A percentile compares a stretch with the other conserved stretches of the same genome.
Conservation (phyloP, 2,113 vertebrate species). For the Cephalopholis sonnerati region DNA sequence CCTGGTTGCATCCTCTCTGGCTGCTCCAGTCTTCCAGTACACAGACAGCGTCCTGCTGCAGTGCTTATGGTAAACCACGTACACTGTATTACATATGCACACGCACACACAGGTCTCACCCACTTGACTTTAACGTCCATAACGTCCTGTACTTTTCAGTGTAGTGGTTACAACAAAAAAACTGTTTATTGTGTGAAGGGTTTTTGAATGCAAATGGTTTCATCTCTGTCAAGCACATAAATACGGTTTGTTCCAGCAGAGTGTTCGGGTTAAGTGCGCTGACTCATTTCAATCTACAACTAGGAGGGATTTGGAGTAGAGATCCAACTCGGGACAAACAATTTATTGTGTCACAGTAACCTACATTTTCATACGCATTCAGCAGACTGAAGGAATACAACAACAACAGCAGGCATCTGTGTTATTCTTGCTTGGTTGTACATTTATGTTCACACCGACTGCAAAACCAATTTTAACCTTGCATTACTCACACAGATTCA, state of each 20-base stretch:
- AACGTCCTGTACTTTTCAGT: background rate
- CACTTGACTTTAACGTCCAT: background rate
- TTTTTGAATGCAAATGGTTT: slow-evolving; percentile 24
- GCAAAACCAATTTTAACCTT: background rate
- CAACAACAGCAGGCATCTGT: background rate
- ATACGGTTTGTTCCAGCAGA: slow-evolving; percentile 19
- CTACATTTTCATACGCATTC: slow-evolving; percentile 23
- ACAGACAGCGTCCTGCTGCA: slow-evolving; percentile 94
- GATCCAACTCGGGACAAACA: slow-evolving; percentile 34
- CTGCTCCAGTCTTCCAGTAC: slow-evolving; percentile 96
- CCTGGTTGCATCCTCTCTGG: slow-evolving; percentile 95
- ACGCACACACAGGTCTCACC: background rate
- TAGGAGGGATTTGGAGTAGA: background rate
- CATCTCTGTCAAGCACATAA: slow-evolving; percentile 47
- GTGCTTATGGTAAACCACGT: slow-evolving; percentile 89
- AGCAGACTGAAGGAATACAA: slow-evolving; percentile 9
- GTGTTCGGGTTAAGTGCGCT: slow-evolving; percentile 39
- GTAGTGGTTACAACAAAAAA: background rate
- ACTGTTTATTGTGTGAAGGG: background rate
- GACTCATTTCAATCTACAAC: slow-evolving; percentile 40
- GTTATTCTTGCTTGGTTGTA: background rate
- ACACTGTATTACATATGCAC: background rate
- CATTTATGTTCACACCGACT: background rate
- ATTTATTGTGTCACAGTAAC: slow-evolving; percentile 28
- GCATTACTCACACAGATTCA: too few species aligned